Base-by-base conservation (phyloP, 2,888 invertebrate genomes). In the Thera britannica region DNA sequence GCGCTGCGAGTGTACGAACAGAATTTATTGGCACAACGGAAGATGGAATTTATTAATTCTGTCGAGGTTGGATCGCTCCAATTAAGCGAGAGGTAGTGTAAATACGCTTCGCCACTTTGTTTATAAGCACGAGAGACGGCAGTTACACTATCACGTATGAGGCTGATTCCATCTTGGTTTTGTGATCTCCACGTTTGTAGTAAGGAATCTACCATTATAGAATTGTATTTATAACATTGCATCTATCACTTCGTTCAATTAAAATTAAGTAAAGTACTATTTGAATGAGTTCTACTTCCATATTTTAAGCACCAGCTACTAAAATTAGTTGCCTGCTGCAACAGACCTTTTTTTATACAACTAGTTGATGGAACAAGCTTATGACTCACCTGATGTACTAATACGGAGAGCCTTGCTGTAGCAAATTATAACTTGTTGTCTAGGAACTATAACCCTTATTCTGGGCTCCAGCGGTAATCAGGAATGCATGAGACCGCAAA, bases 1-100 rank as follows among this genome's bases (percentile, higher is more conserved):
- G 86, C 84, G 85, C 87, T 57, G n/a, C 3, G 44, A 9, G 41
- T 57, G 23, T 75, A 77, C 44, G 1, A 76, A 57, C 75, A 73
- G 78, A 80, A 89, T 90, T 88, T 91, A 91, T 89, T 83, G 83
- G 81, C 66, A 41, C 7, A 78, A 77, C 83, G 77, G 79, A 82
- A 83, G 83, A 84, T 88, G 82, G 82, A 86, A 90, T 91, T 90
- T 90, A 91, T 90, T 88, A 89, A 90, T 88, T 86, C 89, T 87
- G 89, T 89, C 87, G 80, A 80, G 78, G 81, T 83, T 80, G 87
- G 88, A 90, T 90, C 89, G 89, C 86, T 90, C 89, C 88, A 91
- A 91, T 91, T 92, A 91, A 92, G 87, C 81, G 84, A 81, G 52
- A 52, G 52, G 80, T 78, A 82, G 83, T 85, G 88, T 90, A 92